Percentiles rank a stretch among this genome's conserved stretches.
Conservation (phyloP, 2,797 vertebrate genomes). For the Sebastes paucispinis region DNA sequence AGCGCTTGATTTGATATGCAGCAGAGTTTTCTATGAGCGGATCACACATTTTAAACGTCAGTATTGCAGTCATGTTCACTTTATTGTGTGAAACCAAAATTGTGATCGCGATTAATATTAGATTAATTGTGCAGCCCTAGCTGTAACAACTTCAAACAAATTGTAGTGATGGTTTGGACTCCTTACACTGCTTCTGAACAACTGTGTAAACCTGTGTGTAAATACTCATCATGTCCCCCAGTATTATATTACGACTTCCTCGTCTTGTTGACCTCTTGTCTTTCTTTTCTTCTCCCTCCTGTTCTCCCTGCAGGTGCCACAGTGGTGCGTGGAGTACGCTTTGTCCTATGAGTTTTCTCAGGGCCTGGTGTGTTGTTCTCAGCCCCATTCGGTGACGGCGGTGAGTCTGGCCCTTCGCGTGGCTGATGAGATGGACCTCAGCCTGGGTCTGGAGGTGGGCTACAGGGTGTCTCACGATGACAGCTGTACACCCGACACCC, state of each 20-base stretch:
- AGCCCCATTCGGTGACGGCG: constrained; percentile 88
- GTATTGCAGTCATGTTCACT: too few relatives aligned
- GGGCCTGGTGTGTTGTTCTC: constrained; percentile 90
- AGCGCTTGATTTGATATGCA: too few relatives aligned
- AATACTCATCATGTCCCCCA: not conserved
- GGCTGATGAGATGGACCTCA: constrained; percentile 97
- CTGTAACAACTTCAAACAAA: not conserved
- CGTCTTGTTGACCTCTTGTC: not conserved
- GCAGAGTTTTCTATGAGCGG: too few relatives aligned
- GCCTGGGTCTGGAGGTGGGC: constrained; percentile 93
- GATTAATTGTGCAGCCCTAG: too few relatives aligned
- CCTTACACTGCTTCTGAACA: not conserved
- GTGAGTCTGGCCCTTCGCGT: constrained; percentile 89
- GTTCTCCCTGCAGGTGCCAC: constrained; percentile 85
- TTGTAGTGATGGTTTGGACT: too few relatives aligned
- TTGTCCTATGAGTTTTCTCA: constrained; percentile 87
- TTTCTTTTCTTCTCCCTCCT: not conserved
- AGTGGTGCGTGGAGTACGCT: constrained; percentile 96
- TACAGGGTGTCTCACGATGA: constrained; percentile 93
- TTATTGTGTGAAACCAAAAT: too few relatives aligned
- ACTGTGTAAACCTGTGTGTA: not conserved
- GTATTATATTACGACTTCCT: not conserved
- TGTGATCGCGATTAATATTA: too few relatives aligned
- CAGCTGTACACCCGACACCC: constrained; percentile 89
- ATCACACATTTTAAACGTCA: too few relatives aligned